phyloP scores from a whole-genome alignment of 1,140 invertebrate species.

The Chironomus tepperi region DNA sequence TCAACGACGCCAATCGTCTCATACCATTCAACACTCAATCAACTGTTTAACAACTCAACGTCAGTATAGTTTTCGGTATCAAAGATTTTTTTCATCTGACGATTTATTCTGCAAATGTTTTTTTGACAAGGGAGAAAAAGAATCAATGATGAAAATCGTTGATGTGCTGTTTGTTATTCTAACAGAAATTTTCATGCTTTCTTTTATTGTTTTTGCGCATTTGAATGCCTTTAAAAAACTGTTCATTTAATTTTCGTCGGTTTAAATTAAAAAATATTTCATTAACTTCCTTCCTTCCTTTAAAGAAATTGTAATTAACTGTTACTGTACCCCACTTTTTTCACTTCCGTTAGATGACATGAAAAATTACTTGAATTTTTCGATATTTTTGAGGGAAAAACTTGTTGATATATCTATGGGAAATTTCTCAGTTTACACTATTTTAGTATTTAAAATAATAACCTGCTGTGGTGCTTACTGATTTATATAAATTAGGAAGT shows the following conservation, averaged over 20 bases:
- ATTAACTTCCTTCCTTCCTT: neutral
- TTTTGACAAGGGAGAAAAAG: neutral
- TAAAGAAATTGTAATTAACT: neutral
- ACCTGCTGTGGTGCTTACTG: too few species aligned
- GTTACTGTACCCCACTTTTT: neutral
- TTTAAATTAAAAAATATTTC: too few species aligned
- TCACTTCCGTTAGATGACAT: neutral
- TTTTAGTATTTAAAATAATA: too few species aligned
- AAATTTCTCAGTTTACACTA: neutral
- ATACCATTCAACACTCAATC: neutral
- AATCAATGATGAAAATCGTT: neutral
- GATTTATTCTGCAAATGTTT: neutral
- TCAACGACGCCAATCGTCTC: neutral
- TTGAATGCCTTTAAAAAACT: too few species aligned
- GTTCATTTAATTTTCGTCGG: too few species aligned
- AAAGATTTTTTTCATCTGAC: neutral
- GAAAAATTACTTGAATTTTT: neutral
- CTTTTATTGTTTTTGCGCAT: neutral
- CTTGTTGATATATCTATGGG: neutral
- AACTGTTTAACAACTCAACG: neutral
- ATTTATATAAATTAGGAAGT: too few species aligned
- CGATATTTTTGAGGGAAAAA: neutral
- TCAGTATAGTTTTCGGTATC: neutral
- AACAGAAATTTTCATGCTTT: neutral
- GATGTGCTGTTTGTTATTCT: conserved; percentile 4